Conservation (phyloP, 2,888 invertebrate genomes). For the Meliscaeva auricollis region DNA sequence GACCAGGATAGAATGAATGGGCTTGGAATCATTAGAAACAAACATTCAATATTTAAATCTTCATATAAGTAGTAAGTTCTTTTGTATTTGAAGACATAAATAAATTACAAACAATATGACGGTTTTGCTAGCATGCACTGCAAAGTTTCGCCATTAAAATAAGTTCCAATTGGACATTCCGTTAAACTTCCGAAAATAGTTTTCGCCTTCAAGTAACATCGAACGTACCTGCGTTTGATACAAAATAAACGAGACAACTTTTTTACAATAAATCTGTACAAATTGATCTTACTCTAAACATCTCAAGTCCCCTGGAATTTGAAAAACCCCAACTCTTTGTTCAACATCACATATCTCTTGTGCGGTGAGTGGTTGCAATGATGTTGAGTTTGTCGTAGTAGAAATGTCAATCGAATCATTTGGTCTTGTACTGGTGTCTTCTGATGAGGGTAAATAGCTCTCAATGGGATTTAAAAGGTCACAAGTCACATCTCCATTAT, state of each 20-base stretch:
- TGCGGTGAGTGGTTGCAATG: conserved; percentile 72
- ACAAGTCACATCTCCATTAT: conserved; percentile 78
- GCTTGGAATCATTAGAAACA: no score
- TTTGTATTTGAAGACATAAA: no score
- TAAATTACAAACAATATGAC: conserved; percentile 75
- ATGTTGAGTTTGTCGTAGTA: not conserved
- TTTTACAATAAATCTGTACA: not conserved
- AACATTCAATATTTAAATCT: no score
- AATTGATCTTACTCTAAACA: conserved; percentile 78
- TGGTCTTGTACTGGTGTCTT: not conserved
- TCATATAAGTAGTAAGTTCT: no score
- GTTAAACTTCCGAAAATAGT: conserved; percentile 77
- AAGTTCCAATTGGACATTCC: conserved; percentile 77
- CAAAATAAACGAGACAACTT: not conserved
- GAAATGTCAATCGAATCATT: not conserved
- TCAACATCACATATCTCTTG: conserved; percentile 77
- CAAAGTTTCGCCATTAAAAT: conserved; percentile 77
- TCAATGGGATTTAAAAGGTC: conserved; percentile 78
- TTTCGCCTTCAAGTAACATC: conserved; percentile 77
- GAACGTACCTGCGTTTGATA: conserved; percentile 79
- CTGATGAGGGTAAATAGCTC: conserved; percentile 41
- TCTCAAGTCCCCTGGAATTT: conserved; percentile 78
- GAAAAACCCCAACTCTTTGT: conserved; percentile 78
- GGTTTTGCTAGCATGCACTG: conserved; percentile 78
- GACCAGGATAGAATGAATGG: no score